These are phyloP conservation scores for Drosophila mimica DNA, from an alignment of 2,888 invertebrate species.

Conservation along the genomic window DNA sequence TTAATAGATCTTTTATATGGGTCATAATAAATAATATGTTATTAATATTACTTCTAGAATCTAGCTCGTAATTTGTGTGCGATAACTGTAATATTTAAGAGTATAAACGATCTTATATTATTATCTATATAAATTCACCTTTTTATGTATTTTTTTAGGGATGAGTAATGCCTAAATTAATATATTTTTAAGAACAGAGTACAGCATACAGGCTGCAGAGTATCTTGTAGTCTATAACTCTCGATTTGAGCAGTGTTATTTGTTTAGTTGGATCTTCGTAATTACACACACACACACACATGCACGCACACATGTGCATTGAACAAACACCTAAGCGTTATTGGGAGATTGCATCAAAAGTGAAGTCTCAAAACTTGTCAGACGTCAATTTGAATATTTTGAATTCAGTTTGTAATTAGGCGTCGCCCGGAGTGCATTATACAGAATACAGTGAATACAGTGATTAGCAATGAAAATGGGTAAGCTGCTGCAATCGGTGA, in stretches of 20 bases:
- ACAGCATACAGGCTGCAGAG: neutral
- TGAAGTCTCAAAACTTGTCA: slow-evolving; percentile 58
- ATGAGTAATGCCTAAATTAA: neutral
- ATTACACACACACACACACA: slow-evolving; percentile 21
- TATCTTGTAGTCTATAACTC: neutral
- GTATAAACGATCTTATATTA: neutral
- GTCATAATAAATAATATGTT: too few species aligned
- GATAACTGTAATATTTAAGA: neutral
- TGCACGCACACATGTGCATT: neutral
- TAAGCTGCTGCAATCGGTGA: slow-evolving; percentile 49
- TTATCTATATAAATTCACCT: neutral
- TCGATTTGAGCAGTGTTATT: neutral
- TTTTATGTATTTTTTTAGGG: neutral
- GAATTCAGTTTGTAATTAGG: slow-evolving; percentile 70
- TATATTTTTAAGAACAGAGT: neutral
- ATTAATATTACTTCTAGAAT: neutral
- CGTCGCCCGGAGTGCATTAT: slow-evolving; percentile 42
- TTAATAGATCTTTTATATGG: neutral
- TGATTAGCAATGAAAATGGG: slow-evolving; percentile 68
- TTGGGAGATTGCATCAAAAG: slow-evolving; percentile 53
- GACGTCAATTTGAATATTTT: slow-evolving; percentile 69
- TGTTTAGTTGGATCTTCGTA: slow-evolving; percentile 24
- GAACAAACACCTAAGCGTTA: slow-evolving; percentile 31
- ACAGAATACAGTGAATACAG: neutral
- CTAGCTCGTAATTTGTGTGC: neutral